Evolutionary conservation across 2,888 invertebrate species (phyloP).

Genomic region (Perdita meconis): DNA sequence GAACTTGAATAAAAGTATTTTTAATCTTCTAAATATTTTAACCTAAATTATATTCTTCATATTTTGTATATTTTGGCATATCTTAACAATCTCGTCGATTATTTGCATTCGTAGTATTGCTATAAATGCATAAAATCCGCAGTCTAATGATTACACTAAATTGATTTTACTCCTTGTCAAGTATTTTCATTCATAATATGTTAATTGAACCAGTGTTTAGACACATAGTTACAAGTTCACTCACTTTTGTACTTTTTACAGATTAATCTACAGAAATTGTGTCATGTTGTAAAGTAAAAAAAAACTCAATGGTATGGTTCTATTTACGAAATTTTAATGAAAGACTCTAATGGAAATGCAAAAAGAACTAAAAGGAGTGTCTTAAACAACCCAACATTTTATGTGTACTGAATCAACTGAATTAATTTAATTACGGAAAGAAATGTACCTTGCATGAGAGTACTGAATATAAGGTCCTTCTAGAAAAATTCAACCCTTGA

Average conservation of each 20-base stretch:
- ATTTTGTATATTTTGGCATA: too few relatives aligned
- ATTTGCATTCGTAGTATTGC: too few relatives aligned
- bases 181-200: slow-evolving; percentile 20
- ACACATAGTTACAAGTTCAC: slow-evolving; percentile 22
- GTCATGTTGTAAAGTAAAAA: slow-evolving; percentile 14
- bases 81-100: too few relatives aligned
- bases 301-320: slow-evolving; percentile 12
- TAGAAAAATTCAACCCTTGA: slow-evolving; percentile 5
- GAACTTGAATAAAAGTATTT: too few relatives aligned
- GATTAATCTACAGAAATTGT: neutral
- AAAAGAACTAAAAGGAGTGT: neutral
- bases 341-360: neutral
- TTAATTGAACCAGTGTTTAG: slow-evolving; percentile 31
- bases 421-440: too few relatives aligned
- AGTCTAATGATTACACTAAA: neutral
- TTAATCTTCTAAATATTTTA: too few relatives aligned
- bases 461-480: neutral
- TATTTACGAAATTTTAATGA: slow-evolving; percentile 6
- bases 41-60: too few relatives aligned
- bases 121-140: too few relatives aligned
- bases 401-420: neutral
- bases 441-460: too few relatives aligned
- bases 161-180: slow-evolving; percentile 11
- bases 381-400: neutral
- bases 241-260: slow-evolving; percentile 25